Evolutionary conservation across 2,888 invertebrate species (phyloP).

Genomic region (Autographa gamma): DNA sequence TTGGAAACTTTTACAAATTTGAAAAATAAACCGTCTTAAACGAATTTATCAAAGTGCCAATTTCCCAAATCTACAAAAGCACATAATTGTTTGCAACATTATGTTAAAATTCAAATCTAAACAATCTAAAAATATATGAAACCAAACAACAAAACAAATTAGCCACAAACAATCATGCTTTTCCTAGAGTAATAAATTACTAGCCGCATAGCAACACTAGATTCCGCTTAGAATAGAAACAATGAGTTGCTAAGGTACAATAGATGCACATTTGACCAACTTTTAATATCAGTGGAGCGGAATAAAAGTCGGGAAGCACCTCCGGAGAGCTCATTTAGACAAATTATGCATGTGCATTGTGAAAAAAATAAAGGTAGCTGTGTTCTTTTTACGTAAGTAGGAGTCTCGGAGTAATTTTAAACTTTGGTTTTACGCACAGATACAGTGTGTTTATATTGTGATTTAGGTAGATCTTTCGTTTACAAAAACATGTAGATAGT

Average conservation of each 20-base stretch:
- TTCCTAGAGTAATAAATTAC: constrained; percentile 51
- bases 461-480: too few species aligned
- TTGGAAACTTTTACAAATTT: too few species aligned
- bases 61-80: too few species aligned
- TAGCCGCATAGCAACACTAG: constrained; percentile 47
- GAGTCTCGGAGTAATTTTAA: not conserved
- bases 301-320: constrained; percentile 70
- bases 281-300: constrained; percentile 78
- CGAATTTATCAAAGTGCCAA: too few species aligned
- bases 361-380: constrained; percentile 61
- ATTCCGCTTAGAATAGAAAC: constrained; percentile 66
- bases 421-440: too few species aligned
- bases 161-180: constrained; percentile 34
- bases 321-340: constrained; percentile 77
- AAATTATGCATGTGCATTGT: constrained; percentile 76
- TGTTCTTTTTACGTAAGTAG: constrained; percentile 31
- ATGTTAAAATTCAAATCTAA: not conserved
- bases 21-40: too few species aligned
- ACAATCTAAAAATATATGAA: not conserved
- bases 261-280: constrained; percentile 79
- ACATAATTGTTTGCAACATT: not conserved
- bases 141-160: constrained; percentile 32
- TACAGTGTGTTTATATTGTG: too few species aligned
- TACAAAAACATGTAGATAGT: too few species aligned
- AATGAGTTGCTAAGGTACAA: constrained; percentile 72